These are phyloP conservation scores for Lethocerus indicus DNA, from an alignment of 1,140 invertebrate species.

Conservation along the genomic window DNA sequence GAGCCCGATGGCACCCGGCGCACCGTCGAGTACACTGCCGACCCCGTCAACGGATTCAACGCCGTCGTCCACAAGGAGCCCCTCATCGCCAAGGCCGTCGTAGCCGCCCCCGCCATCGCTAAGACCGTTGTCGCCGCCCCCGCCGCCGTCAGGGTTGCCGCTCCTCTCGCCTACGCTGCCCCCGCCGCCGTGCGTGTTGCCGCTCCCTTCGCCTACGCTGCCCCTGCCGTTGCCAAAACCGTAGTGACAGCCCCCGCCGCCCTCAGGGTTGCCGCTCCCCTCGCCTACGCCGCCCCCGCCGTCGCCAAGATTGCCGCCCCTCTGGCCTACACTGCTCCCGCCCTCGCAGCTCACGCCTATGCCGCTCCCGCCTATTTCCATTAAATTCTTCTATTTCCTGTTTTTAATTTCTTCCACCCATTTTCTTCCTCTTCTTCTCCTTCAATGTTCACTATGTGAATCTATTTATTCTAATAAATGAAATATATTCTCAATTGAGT, in stretches of 20 bases:
- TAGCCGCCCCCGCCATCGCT: not conserved
- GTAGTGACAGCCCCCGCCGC: slow-evolving; percentile 20
- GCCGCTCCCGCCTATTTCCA: too few species aligned
- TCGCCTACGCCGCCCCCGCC: slow-evolving; percentile 15
- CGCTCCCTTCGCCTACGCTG: slow-evolving; percentile 14
- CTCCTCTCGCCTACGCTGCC: not conserved
- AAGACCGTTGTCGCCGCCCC: not conserved
- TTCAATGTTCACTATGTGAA: too few species aligned
- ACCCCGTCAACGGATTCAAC: slow-evolving; percentile 2
- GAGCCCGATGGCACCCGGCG: not conserved
- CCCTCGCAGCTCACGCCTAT: slow-evolving; percentile 6
- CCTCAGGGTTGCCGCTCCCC: slow-evolving; percentile 16
- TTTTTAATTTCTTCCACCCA: too few species aligned
- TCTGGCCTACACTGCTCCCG: slow-evolving; percentile 11
- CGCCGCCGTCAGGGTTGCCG: not conserved
- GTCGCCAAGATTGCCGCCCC: slow-evolving; percentile 11
- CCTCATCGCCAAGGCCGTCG: not conserved
- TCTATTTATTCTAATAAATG: too few species aligned
- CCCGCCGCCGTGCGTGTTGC: not conserved
- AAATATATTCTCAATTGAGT: too few species aligned
- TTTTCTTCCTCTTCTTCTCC: too few species aligned
- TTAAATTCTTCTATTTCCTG: too few species aligned
- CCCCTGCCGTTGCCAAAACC: slow-evolving; percentile 19
- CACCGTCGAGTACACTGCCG: slow-evolving; percentile 1
- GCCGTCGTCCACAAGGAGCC: slow-evolving; percentile 3